A percentile compares a stretch with the other conserved stretches of the same genome.
phyloP scores from a whole-genome alignment of 2,113 vertebrate genomes.

The Malurus melanocephalus region DNA sequence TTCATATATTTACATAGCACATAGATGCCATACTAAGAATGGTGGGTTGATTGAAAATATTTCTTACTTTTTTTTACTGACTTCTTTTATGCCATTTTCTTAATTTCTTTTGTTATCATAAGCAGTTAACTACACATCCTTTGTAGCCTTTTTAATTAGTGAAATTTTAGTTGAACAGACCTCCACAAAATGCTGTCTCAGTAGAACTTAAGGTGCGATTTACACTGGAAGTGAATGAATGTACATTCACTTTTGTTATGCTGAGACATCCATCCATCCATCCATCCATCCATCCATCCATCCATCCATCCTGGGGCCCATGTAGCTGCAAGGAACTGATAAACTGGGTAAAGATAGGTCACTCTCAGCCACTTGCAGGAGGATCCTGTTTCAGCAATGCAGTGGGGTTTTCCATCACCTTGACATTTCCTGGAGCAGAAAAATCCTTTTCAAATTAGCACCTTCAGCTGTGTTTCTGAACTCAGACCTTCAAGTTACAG shows the following conservation, averaged over 20 bases:
- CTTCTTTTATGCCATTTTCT: neutral
- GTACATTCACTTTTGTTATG: neutral
- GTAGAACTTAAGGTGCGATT: neutral
- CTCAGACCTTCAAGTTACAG: neutral
- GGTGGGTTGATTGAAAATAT: neutral
- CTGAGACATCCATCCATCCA: neutral
- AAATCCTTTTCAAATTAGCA: neutral
- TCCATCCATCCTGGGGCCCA: neutral
- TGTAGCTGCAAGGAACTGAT: neutral
- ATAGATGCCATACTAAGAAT: neutral
- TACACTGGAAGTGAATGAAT: neutral
- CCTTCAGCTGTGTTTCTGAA: neutral
- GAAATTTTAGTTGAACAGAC: neutral
- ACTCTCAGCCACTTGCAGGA: neutral
- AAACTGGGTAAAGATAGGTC: neutral
- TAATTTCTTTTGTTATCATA: neutral
- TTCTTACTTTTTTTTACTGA: neutral
- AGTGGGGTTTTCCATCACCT: neutral
- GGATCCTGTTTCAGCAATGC: neutral
- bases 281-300: neutral
- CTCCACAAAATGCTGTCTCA: neutral
- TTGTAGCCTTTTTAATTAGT: neutral
- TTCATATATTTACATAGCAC: neutral
- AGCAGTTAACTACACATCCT: neutral
- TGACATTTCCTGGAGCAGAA: neutral